These are phyloP conservation scores for Chalcis sispes DNA, from an alignment of 2,888 invertebrate species.

Conservation along the genomic window DNA sequence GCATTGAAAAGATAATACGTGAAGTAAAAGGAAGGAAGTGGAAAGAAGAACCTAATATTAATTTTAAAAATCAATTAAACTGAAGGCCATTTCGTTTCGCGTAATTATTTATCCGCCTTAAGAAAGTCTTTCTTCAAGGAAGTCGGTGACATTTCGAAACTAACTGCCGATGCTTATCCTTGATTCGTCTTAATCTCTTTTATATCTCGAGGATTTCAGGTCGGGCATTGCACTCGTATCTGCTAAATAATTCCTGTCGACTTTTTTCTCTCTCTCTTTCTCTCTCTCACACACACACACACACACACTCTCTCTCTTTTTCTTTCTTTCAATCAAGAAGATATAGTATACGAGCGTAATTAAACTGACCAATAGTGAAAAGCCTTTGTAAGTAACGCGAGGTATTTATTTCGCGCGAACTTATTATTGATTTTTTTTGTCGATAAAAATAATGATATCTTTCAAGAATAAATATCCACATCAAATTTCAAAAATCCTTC, in stretches of 20 bases:
- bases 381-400: too few species aligned
- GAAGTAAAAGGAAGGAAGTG: too few species aligned
- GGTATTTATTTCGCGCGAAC: too few species aligned
- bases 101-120: slow-evolving; percentile 7
- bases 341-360: slow-evolving; percentile 39
- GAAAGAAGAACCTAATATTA: too few species aligned
- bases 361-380: slow-evolving; percentile 47
- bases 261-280: background rate
- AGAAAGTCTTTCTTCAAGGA: background rate
- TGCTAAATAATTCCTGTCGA: slow-evolving; percentile 38
- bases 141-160: slow-evolving; percentile 16
- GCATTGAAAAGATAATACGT: too few species aligned
- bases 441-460: too few species aligned
- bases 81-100: slow-evolving; percentile 13
- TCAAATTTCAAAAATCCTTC: too few species aligned
- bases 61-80: slow-evolving; percentile 19
- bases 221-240: background rate
- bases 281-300: too few species aligned
- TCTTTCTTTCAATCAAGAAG: slow-evolving; percentile 17
- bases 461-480: too few species aligned
- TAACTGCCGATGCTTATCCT: slow-evolving; percentile 49
- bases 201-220: slow-evolving; percentile 35
- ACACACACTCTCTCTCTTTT: slow-evolving; percentile 9
- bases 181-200: slow-evolving; percentile 54
- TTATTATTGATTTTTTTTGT: too few species aligned